Percentiles rank a stretch among this genome's conserved stretches.
These are phyloP conservation scores for Tetragnatha montana DNA, from an alignment of 2,888 invertebrate species.

Conservation along the genomic window DNA sequence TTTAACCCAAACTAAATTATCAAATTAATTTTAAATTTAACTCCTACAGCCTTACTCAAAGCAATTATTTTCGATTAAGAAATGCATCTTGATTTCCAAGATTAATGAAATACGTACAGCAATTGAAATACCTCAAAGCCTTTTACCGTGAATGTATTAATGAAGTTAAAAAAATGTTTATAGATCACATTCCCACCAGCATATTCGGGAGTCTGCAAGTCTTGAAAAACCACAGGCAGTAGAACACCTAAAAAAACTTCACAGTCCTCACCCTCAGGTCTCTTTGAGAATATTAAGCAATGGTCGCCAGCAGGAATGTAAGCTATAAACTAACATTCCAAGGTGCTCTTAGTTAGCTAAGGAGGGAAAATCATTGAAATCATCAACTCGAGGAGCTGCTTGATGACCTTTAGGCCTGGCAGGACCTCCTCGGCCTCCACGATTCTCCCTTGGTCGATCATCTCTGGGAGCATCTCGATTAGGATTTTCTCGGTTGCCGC, in stretches of 20 bases:
- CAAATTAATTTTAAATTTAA: no score
- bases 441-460: conserved; percentile 42
- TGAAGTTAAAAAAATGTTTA: conserved; percentile 49
- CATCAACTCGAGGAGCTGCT: conserved; percentile 82
- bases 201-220: conserved; percentile 3
- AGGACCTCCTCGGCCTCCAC: conserved; percentile 62
- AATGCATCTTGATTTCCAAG: not conserved
- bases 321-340: conserved; percentile 49
- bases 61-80: not conserved
- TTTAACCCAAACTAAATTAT: no score
- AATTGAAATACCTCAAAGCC: not conserved
- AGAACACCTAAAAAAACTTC: not conserved
- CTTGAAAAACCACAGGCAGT: not conserved
- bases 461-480: conserved; percentile 30
- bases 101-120: not conserved
- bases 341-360: conserved; percentile 78
- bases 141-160: conserved; percentile 1
- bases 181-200: conserved; percentile 33
- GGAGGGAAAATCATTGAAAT: conserved; percentile 96
- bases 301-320: conserved; percentile 56
- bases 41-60: no score
- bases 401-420: conserved; percentile 55
- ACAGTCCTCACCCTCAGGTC: conserved; percentile 12
- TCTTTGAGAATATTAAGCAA: conserved; percentile 18
- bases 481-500: conserved; percentile 1